A percentile compares a stretch with the other conserved stretches of the same genome.
phyloP scores from a whole-genome alignment of 1,140 invertebrate genomes.

The Littorina saxatilis region DNA sequence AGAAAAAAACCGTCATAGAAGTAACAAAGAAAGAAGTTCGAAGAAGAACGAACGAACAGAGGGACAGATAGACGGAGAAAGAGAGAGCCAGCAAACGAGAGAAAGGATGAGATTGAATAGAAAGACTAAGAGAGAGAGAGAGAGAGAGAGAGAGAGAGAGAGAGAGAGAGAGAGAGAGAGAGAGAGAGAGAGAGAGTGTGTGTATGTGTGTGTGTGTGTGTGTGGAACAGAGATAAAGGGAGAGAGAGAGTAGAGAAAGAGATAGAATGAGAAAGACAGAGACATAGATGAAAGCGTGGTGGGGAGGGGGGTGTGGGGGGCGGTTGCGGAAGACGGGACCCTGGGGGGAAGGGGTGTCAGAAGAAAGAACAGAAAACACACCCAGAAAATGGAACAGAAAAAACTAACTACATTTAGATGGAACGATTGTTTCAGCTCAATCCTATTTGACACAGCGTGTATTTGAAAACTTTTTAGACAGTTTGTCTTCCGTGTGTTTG shows the following conservation, averaged over 20 bases:
- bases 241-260: too few species aligned
- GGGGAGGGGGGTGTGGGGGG: neutral
- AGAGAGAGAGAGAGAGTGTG: slow-evolving; percentile 8
- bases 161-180: slow-evolving; percentile 9
- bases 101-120: neutral
- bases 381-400: neutral
- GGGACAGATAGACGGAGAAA: neutral
- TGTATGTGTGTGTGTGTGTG: too few species aligned
- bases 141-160: neutral
- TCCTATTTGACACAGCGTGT: too few species aligned
- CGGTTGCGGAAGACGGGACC: neutral
- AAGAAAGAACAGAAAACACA: slow-evolving; percentile 1
- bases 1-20: neutral
- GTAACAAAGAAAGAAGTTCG: neutral
- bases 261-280: neutral
- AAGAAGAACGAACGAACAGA: too few species aligned
- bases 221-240: too few species aligned
- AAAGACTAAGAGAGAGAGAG: neutral
- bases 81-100: neutral
- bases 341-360: neutral
- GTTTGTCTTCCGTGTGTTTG: too few species aligned
- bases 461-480: too few species aligned
- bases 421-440: too few species aligned
- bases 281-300: neutral
- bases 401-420: neutral